Evolutionary conservation across 2,888 invertebrate genomes (phyloP), one percentile per base, ranked within the genome.

Genomic region (Caenorhabditis panamensis): DNA sequence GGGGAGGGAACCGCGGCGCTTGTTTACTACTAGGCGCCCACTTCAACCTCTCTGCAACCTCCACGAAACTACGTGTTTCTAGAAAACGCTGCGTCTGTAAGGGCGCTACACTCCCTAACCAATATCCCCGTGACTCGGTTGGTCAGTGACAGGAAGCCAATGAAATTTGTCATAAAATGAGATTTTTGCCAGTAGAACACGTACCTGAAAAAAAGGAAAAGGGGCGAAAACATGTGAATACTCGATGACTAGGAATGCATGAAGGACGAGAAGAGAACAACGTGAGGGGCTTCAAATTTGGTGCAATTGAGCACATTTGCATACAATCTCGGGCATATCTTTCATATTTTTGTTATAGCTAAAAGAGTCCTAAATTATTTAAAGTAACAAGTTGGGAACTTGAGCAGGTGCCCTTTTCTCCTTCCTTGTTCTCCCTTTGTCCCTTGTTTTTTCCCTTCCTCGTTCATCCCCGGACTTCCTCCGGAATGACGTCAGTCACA

Each of bases 21-120:
- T 79, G 79, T 79, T 79, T 79, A 79, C 79, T 67, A 72, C 79
- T 79, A 62, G 47, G 67, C 72, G 67, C 67, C 79, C 67, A 72
- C 72, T 79, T 79, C 66, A 79, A 72, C 79, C 61, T 67, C 64
- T 79, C 79, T 79, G 63, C 56, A 56, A 71, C 67, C 75, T 75
- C 66, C 47, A 4, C 58, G 16, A 28, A 44, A 66, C 24, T 36
- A 58, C 56, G 22, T 59, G 66, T 61, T 11, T 75, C 66, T 75
- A 56, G 56, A 31, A 31, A 11, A 16, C 56, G 18, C 66, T 64
- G 75, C 75, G 75, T 75, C 75, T 66, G 53, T 26, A 28, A 20
- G 11, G 9, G 51, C 31, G 16, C 8, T 22, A 28, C 51, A 53
- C 75, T 61, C 58, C 36, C 44, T 62, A 28, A 31, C 41, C 36